Conservation (phyloP, 2,797 vertebrate species). For the Parambassis ranga region DNA sequence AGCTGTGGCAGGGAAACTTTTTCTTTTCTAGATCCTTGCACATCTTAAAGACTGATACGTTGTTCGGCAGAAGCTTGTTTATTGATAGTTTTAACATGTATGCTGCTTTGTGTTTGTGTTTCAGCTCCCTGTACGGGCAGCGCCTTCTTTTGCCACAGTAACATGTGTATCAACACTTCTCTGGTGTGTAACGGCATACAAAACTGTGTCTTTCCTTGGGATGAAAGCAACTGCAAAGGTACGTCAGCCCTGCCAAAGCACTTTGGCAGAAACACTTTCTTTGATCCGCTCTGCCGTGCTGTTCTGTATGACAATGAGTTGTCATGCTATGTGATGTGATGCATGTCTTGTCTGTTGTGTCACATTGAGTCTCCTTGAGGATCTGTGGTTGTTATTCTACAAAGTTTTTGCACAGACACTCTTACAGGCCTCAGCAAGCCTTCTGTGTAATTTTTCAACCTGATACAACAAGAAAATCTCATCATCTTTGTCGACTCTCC, state of each 20-base stretch:
- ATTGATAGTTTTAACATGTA: too few species aligned
- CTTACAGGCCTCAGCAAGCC: background rate
- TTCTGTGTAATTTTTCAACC: background rate
- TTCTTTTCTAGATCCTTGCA: too few species aligned
- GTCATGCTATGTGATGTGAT: background rate
- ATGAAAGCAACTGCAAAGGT: constrained; percentile 97
- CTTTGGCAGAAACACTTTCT: background rate
- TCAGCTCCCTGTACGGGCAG: constrained; percentile 88
- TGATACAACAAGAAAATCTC: constrained; percentile 17
- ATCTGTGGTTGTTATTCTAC: background rate
- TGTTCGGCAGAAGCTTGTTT: too few species aligned
- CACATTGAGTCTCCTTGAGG: constrained; percentile 19
- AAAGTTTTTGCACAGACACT: background rate
- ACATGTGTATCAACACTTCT: constrained; percentile 97
- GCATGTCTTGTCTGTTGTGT: background rate
- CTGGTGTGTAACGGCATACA: constrained; percentile 96
- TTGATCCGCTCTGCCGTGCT: background rate
- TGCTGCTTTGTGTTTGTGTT: constrained; percentile 52
- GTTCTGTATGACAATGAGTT: background rate
- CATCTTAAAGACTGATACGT: too few species aligned
- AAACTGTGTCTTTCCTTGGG: constrained; percentile 97
- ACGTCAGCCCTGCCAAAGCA: constrained; percentile 2
- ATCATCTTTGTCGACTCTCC: constrained; percentile 13
- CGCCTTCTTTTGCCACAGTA: constrained; percentile 94
- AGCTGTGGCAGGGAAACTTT: background rate